phyloP scores from a whole-genome alignment of 1,140 invertebrate genomes.

The Cyrtorhinus lividipennis region DNA sequence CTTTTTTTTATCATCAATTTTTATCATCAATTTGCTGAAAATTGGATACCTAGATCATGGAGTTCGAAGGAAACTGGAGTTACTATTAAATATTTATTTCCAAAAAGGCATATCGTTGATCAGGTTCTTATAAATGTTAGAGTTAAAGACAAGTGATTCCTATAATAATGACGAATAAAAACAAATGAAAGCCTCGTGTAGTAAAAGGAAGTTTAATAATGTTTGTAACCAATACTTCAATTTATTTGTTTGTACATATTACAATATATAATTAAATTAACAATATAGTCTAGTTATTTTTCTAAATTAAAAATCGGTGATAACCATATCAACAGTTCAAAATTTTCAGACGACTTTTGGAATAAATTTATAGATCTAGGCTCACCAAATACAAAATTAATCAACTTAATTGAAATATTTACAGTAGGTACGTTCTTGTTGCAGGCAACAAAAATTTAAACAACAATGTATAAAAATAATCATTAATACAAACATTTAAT shows the following conservation, averaged over 20 bases:
- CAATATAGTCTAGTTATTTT: constrained; percentile 18
- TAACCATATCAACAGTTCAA: constrained; percentile 3
- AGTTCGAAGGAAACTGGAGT: too few species aligned
- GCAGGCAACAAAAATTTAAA: neutral
- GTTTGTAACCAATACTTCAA: constrained; percentile 16
- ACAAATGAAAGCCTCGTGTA: neutral
- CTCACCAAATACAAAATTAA: neutral
- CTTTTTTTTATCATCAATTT: too few species aligned
- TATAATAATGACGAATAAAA: neutral
- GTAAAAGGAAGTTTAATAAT: constrained; percentile 4
- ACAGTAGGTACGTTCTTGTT: neutral
- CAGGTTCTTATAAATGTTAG: neutral
- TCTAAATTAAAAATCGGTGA: neutral
- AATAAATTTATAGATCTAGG: neutral
- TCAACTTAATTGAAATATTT: too few species aligned
- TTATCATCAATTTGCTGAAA: too few species aligned
- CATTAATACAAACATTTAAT: neutral
- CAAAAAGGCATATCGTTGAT: neutral
- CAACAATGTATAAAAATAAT: neutral
- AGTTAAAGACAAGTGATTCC: neutral
- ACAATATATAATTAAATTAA: constrained; percentile 21
- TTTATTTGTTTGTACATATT: constrained; percentile 21
- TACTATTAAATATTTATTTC: neutral
- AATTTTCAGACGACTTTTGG: neutral
- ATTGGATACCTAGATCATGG: too few species aligned